Percentiles rank a stretch among this genome's conserved stretches.
phyloP scores from a whole-genome alignment of 2,888 invertebrate genomes.

The Pocota personata region DNA sequence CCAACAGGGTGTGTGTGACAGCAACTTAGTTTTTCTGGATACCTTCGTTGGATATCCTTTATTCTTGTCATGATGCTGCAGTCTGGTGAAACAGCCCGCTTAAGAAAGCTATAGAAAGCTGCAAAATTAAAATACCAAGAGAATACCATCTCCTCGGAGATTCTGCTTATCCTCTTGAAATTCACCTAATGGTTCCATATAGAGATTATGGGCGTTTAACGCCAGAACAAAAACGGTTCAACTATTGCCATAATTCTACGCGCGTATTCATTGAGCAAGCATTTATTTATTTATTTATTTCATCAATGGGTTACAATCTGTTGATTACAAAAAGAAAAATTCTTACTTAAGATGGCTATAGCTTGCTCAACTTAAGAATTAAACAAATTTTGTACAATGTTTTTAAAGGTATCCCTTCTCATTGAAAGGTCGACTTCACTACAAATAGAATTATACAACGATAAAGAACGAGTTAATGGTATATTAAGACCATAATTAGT shows the following conservation, averaged over 20 bases:
- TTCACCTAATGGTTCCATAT: not conserved
- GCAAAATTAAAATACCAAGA: not conserved
- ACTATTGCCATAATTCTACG: not conserved
- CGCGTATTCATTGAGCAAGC: not conserved
- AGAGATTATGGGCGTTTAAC: not conserved
- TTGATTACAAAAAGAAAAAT: no score
- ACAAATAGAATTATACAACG: no score
- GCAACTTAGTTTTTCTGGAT: not conserved
- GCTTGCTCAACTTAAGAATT: no score
- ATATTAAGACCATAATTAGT: no score
- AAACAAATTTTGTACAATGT: no score
- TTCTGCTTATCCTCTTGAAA: not conserved
- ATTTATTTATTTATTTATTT: no score
- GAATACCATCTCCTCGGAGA: not conserved
- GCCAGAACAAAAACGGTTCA: not conserved
- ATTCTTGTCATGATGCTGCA: constrained; percentile 39
- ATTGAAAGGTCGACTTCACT: no score
- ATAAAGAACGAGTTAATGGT: no score
- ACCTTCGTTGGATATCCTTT: not conserved
- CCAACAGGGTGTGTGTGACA: not conserved
- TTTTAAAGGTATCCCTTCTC: no score
- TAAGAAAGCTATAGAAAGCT: not conserved
- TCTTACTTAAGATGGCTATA: no score
- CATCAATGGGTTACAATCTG: no score
- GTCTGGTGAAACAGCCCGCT: not conserved